Evolutionary conservation across 2,797 vertebrate genomes (phyloP), one percentile per base, ranked within the genome.

Genomic region (Peromyscus melanophrys): DNA sequence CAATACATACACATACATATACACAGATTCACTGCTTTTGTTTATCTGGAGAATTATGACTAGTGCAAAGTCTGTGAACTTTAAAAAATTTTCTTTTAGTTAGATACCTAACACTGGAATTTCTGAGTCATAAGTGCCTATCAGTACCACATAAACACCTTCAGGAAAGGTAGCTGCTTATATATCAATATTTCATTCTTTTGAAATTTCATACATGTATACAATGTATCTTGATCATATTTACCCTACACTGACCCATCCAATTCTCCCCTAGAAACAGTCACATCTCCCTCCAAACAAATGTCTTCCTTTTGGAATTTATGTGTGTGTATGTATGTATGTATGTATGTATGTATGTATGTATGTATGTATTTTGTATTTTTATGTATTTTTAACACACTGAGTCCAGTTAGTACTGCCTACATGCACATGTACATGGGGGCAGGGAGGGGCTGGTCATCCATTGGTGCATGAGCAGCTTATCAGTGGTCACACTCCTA

Each of bases 151-250:
- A 69, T 71, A 4, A 95, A 40, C 13, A 55, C 17, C 8, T 63
- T 92, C 4, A 25, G 82, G 67, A 94, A 94, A 94, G 19, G 27
- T n/a, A 89, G 43, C 23, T 96, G 27, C 31, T 95, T 82, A 46
- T 95, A 6, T 81, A 49, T 43, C 34, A 82, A 25, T 43, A 83
- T 43, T 43, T 43, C 61, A 43, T 29, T 83, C 37, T 63, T 83
- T 63, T 43, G 37, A 83, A 63, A 63, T 83, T 83, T 63, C 37
- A 19, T 31, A 83, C 27, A 43, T 63, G 27, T 83, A 31, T 63
- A 63, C 8, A 43, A 43, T 63, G 25, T 40, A 83, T 83, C 37
- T 43, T 43, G 27, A 43, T 63, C 37, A 83, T 63, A 83, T 19
- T 19, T 83, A 27, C 25, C 8, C 14, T 7, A 63, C 16, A 43